A percentile compares a stretch with the other conserved stretches of the same genome.
Evolutionary conservation across 2,888 invertebrate genomes (phyloP).

Genomic region (Drosophila mimica): DNA sequence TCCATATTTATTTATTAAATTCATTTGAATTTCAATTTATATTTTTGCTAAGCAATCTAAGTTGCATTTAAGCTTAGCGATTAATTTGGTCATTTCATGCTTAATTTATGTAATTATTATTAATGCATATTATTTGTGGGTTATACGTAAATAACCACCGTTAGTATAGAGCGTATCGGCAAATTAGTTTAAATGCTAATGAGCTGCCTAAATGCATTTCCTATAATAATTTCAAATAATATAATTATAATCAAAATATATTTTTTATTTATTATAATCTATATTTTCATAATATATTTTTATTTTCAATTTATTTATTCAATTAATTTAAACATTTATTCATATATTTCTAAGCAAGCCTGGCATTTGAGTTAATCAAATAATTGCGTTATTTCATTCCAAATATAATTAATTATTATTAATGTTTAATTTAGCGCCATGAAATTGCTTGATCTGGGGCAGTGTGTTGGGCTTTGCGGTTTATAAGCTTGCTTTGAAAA

Average conservation of each 20-base stretch:
- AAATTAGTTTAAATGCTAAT: not conserved
- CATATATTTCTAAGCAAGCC: slow-evolving; percentile 6
- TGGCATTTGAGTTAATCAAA: slow-evolving; percentile 24
- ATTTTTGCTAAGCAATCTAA: not conserved
- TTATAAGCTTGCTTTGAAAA: slow-evolving; percentile 51
- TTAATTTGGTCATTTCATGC: not conserved
- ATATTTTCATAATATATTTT: not conserved
- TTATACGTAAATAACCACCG: not conserved
- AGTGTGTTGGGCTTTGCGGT: slow-evolving; percentile 39
- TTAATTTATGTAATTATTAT: not conserved
- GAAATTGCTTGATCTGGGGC: slow-evolving; percentile 32
- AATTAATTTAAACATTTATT: not conserved
- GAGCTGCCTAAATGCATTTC: not conserved
- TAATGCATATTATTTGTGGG: not conserved
- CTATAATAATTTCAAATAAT: not conserved
- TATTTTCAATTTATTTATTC: not conserved
- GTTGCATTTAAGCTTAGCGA: not conserved
- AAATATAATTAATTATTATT: slow-evolving; percentile 5
- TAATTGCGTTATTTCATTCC: slow-evolving; percentile 15
- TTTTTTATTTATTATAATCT: not conserved
- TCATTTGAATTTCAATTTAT: not conserved
- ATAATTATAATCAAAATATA: not conserved
- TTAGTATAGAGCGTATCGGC: not conserved
- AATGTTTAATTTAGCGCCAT: slow-evolving; percentile 23
- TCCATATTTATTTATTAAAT: not conserved